phyloP scores from a whole-genome alignment of 2,113 vertebrate species.

The Cepphus grylle region DNA sequence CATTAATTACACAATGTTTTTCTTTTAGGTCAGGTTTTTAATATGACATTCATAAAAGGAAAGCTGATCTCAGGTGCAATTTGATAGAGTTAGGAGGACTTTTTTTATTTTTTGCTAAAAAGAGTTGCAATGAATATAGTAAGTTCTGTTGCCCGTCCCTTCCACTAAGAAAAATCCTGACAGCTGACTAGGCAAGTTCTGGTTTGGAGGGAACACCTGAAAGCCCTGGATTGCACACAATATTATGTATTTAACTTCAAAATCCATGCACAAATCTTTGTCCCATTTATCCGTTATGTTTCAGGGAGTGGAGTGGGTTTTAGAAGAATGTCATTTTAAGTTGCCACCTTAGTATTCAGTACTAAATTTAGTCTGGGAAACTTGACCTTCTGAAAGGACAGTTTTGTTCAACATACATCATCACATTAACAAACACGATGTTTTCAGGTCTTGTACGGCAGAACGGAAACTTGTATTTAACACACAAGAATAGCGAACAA shows the following conservation, averaged over 20 bases:
- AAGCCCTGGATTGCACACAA: neutral
- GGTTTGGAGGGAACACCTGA: neutral
- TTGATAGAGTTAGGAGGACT: neutral
- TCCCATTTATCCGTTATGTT: neutral
- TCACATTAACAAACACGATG: neutral
- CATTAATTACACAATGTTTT: neutral
- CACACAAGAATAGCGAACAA: neutral
- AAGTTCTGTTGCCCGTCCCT: neutral
- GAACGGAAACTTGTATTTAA: neutral
- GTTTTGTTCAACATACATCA: neutral
- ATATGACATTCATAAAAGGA: neutral
- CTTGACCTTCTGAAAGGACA: neutral
- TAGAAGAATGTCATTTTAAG: neutral
- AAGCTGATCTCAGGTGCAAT: neutral
- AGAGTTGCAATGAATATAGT: neutral
- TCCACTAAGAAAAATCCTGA: neutral
- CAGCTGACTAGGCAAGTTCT: neutral
- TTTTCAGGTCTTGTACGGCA: neutral
- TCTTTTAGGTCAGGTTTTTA: neutral
- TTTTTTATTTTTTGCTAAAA: neutral
- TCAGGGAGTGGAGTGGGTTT: neutral
- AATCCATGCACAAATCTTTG: neutral
- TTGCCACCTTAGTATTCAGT: neutral
- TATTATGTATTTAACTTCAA: neutral
- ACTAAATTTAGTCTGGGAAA: neutral